These are phyloP conservation scores for Tineola bisselliella DNA, from an alignment of 2,888 invertebrate genomes.

Conservation along the genomic window DNA sequence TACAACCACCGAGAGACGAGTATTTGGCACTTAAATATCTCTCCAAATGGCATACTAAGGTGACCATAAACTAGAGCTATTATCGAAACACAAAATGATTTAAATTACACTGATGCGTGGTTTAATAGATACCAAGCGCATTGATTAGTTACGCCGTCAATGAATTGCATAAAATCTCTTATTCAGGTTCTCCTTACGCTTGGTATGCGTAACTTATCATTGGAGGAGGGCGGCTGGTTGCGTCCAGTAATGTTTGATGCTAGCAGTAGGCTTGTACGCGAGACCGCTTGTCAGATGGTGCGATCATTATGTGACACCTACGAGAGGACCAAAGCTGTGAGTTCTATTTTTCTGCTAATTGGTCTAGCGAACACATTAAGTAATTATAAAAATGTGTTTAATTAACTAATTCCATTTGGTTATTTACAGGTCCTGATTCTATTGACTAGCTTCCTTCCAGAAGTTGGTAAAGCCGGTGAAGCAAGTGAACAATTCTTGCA, in stretches of 20 bases:
- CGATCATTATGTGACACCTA: slow-evolving; percentile 79
- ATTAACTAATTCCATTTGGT: not conserved
- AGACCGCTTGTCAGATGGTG: slow-evolving; percentile 89
- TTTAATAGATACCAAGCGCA: no score
- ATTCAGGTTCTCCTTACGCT: slow-evolving; percentile 50
- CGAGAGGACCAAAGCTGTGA: slow-evolving; percentile 58
- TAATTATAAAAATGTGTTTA: no score
- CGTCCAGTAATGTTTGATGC: slow-evolving; percentile 93
- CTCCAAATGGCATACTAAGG: slow-evolving; percentile 51
- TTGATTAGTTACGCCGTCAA: no score
- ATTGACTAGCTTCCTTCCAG: slow-evolving; percentile 87
- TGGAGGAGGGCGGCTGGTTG: slow-evolving; percentile 84
- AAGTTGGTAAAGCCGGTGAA: slow-evolving; percentile 88
- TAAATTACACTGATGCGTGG: no score
- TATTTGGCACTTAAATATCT: slow-evolving; percentile 53
- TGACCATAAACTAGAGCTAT: no score
- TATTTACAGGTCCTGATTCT: slow-evolving; percentile 77
- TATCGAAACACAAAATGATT: no score
- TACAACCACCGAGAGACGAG: slow-evolving; percentile 31
- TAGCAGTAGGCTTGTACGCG: slow-evolving; percentile 87
- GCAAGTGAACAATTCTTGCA: slow-evolving; percentile 91
- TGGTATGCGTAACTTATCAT: slow-evolving; percentile 67
- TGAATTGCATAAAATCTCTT: no score
- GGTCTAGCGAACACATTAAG: not conserved
- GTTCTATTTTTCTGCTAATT: slow-evolving; percentile 18